Conservation (phyloP, 2,113 vertebrate genomes). For the Dascyllus trimaculatus region DNA sequence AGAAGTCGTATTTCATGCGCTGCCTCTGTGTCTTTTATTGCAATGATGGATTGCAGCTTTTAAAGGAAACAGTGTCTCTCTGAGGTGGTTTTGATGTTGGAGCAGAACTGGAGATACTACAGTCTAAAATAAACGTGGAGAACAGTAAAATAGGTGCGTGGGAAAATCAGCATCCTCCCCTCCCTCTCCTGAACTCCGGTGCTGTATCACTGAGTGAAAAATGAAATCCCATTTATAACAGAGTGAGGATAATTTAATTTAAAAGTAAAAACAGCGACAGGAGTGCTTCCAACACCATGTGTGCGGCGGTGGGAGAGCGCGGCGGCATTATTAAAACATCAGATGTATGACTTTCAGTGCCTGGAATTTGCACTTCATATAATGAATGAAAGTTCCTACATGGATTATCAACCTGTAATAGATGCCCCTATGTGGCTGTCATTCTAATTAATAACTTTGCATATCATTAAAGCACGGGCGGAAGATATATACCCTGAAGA, state of each 20-base stretch:
- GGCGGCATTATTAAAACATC: slow-evolving; percentile 41
- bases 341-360: slow-evolving; percentile 23
- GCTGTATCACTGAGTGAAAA: slow-evolving; percentile 24
- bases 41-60: slow-evolving; percentile 59
- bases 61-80: slow-evolving; percentile 41
- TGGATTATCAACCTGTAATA: slow-evolving; percentile 23
- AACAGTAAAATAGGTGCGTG: slow-evolving; percentile 3
- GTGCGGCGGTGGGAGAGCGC: slow-evolving; percentile 11
- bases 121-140: slow-evolving; percentile 6
- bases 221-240: slow-evolving; percentile 33
- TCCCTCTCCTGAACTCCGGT: not conserved
- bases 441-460: slow-evolving; percentile 17
- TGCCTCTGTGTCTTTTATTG: slow-evolving; percentile 23
- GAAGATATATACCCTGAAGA: slow-evolving; percentile 1
- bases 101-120: slow-evolving; percentile 11
- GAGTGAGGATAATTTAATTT: slow-evolving; percentile 47
- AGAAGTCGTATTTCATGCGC: slow-evolving; percentile 42
- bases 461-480: not conserved
- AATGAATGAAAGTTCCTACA: slow-evolving; percentile 16
- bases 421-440: slow-evolving; percentile 7
- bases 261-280: slow-evolving; percentile 42
- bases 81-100: slow-evolving; percentile 40
- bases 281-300: not conserved
- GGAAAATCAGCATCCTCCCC: slow-evolving; percentile 4
- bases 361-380: slow-evolving; percentile 37